Evolutionary conservation across 2,797 vertebrate species (phyloP).

Genomic region (Numenius phaeopus): DNA sequence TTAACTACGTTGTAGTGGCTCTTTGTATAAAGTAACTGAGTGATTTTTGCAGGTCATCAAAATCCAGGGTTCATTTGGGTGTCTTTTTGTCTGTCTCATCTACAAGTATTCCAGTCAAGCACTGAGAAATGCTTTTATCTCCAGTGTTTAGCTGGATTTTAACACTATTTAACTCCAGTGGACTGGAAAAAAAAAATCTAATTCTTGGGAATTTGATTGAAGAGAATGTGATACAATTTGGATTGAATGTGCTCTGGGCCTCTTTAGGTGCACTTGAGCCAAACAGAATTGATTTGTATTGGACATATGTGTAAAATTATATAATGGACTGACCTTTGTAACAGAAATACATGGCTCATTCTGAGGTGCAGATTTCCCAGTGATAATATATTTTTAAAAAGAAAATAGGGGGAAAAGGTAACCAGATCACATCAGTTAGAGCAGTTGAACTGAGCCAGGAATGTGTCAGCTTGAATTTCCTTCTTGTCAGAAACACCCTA

Average conservation of each 20-base stretch:
- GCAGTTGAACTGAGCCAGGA: constrained; percentile 42
- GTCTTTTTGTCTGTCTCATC: background rate
- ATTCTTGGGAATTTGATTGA: background rate
- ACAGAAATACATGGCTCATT: constrained; percentile 30
- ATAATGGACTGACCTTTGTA: constrained; percentile 43
- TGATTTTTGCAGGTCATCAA: background rate
- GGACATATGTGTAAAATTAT: constrained; percentile 43
- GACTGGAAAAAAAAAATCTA: background rate
- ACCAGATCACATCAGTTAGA: constrained; percentile 45
- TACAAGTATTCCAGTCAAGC: background rate
- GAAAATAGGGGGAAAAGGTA: constrained; percentile 41
- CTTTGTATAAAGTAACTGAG: background rate
- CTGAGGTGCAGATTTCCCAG: constrained; percentile 33
- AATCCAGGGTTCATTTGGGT: background rate
- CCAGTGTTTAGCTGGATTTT: background rate
- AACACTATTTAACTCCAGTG: background rate
- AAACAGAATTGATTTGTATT: constrained; percentile 43
- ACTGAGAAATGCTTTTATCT: background rate
- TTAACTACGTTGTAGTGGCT: background rate
- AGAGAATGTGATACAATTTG: constrained; percentile 19
- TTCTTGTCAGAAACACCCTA: constrained; percentile 40
- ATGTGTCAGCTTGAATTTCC: constrained; percentile 55
- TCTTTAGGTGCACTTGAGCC: background rate
- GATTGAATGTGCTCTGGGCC: background rate
- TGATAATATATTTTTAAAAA: constrained; percentile 45